Base-by-base conservation (phyloP, 2,797 vertebrate genomes). In the Mastacembelus armatus region DNA sequence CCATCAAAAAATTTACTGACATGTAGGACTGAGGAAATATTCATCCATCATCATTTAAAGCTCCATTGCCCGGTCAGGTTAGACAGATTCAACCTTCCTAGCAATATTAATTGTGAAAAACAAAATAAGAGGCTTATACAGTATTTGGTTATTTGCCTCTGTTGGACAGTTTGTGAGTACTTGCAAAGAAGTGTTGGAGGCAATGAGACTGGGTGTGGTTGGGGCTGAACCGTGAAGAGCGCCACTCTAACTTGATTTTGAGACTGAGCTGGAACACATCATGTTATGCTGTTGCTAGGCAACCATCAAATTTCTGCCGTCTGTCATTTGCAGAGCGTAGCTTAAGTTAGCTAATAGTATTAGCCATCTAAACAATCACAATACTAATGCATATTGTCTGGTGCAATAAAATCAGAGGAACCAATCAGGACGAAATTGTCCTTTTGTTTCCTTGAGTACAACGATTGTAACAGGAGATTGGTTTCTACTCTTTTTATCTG, bases 41-140 rank as follows among this genome's bases (percentile, higher is more conserved):
- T 78, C 58, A 75, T 89, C 73, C 43, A 55, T 87, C 74, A 77
- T 71, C 18, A 43, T 81, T 78, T 62, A 56, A 63, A 56, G 40
- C 51, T 57, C 42, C 27, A 35, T 14, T 10, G 19, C 42, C 30
- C 32, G 3, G 50, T 65, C 39, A 44, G 15, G 52, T 65, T 42
- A 44, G 35, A 24, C 24, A 38, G 29, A 36, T 45, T 71, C 40
- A 15, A 42, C 38, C 39, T 24, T 63, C 48, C 15, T 10, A 2
- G 35, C 10, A 12, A 54, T 44, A 43, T 54, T 51, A 54, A 29
- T 24, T 22, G 4, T n/a, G 16, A 7, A 50, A 54, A 45, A 16
- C 71, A 63, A 66, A 78, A 61, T 24, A 56, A 68, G 15, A 44
- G 36, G 43, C n/a, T 48, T 32, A 35, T 5, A 5, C n/a, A n/a